Evolutionary conservation across 2,797 vertebrate genomes (phyloP), one percentile per base, ranked within the genome.

Genomic region (Phalanger gymnotis): DNA sequence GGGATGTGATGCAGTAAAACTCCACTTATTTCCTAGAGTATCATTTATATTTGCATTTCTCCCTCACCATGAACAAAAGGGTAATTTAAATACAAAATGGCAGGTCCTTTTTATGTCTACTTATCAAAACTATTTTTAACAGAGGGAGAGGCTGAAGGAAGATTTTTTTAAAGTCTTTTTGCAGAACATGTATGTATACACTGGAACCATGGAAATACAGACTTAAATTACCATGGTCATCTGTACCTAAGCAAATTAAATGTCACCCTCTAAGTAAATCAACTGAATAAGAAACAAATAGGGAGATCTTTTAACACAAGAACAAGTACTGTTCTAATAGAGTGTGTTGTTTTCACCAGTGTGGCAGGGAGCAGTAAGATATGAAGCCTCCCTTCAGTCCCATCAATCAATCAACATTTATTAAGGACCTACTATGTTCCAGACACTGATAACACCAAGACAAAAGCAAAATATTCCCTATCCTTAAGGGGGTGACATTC

Each of bases 1-100:
- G 94, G 97, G 96, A 98, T 55, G 96, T 96, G 90, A 98, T 96
- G 95, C 98, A 97, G 98, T 97, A 98, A 98, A 98, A 98, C 98
- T 98, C 98, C 98, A 98, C 95, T 97, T 97, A 94, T 98, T 98
- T 97, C 93, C 94, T 56, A 56, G 0, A n/a, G 97, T 95, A 96
- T 94, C 95, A 6, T 96, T 95, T 98, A 98, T 98, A 98, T 98
- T 96, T 97, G 95, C 97, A 97, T 61, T 95, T 94, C 95, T 97
- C 97, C 97, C 97, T 25, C 28, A 94, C 95, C 94, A 96, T 97
- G 98, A 98, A 98, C 93, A 98, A 95, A 92, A 93, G 66, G 66
- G 91, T 81, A 94, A 97, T 97, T 97, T 96, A 97, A 95, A 98
- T 93, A 94, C 91, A 96, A 96, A 92, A 94, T 81, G 97, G 95